phyloP scores from a whole-genome alignment of 2,113 vertebrate genomes.

The Barnardius zonarius region DNA sequence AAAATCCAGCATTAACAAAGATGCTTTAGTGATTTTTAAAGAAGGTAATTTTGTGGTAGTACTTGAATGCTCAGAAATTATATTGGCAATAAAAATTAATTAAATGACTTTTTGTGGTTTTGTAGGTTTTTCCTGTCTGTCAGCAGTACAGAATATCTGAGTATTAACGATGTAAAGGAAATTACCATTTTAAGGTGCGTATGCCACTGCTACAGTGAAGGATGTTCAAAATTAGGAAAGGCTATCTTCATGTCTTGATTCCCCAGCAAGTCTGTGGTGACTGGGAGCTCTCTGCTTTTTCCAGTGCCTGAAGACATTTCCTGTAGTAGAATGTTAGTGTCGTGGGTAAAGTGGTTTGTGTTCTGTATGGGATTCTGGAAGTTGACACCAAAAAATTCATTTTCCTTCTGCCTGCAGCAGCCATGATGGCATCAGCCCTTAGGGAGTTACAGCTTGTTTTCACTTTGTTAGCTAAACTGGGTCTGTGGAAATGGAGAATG shows the following conservation, averaged over 20 bases:
- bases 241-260: not conserved
- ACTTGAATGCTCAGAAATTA: not conserved
- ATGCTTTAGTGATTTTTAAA: not conserved
- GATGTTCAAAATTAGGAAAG: not conserved
- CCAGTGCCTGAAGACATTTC: not conserved
- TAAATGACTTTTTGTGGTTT: not conserved
- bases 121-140: not conserved
- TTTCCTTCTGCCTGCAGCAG: not conserved
- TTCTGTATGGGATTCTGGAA: not conserved
- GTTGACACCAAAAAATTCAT: not conserved
- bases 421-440: not conserved
- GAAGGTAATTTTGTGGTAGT: not conserved
- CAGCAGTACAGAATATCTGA: not conserved
- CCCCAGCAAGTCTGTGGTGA: not conserved
- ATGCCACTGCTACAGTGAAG: accelerated
- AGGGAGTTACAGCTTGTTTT: not conserved
- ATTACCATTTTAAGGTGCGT: not conserved
- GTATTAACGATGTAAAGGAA: not conserved
- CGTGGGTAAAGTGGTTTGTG: not conserved
- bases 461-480: not conserved
- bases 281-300: not conserved
- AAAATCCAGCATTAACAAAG: not conserved
- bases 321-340: accelerated
- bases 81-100: constrained; percentile 7
- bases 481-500: not conserved